These are phyloP conservation scores for Spheniscus humboldti DNA, from an alignment of 2,797 vertebrate genomes.

Conservation along the genomic window DNA sequence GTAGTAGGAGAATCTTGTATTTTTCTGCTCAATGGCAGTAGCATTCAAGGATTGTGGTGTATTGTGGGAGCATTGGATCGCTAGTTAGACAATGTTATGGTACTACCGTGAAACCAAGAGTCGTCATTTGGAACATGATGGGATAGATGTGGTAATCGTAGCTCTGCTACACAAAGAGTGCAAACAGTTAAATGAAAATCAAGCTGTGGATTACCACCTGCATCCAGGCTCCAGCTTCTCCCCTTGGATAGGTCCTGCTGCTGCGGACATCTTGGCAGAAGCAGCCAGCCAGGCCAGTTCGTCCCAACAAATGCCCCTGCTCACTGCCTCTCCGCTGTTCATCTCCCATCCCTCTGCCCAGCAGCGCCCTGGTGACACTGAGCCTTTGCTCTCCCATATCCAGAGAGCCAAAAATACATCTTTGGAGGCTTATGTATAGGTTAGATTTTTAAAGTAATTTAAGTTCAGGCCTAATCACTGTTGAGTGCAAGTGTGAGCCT, in stretches of 20 bases:
- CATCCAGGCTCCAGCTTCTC: neutral
- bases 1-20: neutral
- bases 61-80: neutral
- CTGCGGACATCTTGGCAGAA: neutral
- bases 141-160: neutral
- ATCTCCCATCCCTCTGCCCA: neutral
- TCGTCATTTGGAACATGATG: neutral
- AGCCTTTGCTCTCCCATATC: neutral
- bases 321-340: neutral
- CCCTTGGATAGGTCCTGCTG: neutral
- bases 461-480: neutral
- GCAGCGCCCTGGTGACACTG: neutral
- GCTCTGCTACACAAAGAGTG: rapidly evolving
- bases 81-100: neutral
- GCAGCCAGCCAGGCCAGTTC: neutral
- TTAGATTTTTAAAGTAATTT: neutral
- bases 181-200: neutral
- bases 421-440: neutral
- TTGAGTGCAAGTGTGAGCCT: neutral
- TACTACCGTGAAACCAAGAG: neutral
- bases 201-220: neutral
- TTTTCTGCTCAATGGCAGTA: neutral
- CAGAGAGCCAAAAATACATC: neutral
- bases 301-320: neutral
- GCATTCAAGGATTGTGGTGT: neutral